Evolutionary conservation across 2,888 invertebrate species (phyloP), one percentile per base, ranked within the genome.

Genomic region (Fragum whitleyi): DNA sequence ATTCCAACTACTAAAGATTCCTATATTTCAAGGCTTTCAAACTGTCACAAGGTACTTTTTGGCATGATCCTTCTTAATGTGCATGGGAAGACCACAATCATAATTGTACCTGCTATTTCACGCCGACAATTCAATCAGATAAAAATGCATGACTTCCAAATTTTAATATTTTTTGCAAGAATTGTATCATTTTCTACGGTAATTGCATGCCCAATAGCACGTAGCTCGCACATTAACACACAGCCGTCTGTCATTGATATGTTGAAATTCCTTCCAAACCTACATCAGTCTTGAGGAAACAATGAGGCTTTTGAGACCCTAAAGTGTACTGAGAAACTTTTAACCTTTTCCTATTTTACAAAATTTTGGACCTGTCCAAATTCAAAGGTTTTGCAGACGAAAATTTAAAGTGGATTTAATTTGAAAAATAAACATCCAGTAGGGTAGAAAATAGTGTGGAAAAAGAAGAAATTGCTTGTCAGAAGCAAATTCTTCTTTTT

Each of bases 181-280:
- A 26, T 23, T 23, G 57, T 57, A 57, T 57, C 57, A 57, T 26
- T 23, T 28, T 26, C 26, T 57, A 57, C 23, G 9, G 26, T 28
- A 57, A 57, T 57, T 23, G 57, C 57, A 28, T 57, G 57, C 57
- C 7, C 14, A 57, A 57, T 26, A 26, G 57, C 57, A 57, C 57
- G 57, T 57, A 57, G 57, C 57, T 57, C 14, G 21, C 19, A 57
- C 28, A 57, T 57, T 28, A 57, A 57, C 19, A 21, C 53, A 28
- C 57, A 57, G 19, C 19, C 26, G 28, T 57, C 57, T 28, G 28
- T 57, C 57, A 57, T 5, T 28, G 26, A 28, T 26, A 57, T 11
- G 57, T 28, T 11, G 57, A 28, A 57, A 28, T 57, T 57, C 28
- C 57, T 57, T 57, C 47, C 3, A 9, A 47, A 47, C 14, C n/a